Base-by-base conservation (phyloP, 2,888 invertebrate species). In the Sepioteuthis lessoniana region DNA sequence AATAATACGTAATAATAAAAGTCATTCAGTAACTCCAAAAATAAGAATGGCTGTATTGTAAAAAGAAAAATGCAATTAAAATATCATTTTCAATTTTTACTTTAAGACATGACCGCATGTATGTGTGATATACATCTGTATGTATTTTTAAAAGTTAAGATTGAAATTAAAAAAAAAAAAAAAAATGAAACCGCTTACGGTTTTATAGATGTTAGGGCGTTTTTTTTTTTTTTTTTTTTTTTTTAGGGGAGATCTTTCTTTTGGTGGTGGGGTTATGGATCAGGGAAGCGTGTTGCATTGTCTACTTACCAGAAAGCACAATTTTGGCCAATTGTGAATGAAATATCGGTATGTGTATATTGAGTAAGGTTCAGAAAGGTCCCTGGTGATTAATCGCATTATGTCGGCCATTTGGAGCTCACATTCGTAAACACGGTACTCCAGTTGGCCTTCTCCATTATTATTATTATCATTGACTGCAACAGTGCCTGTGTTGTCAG, bases 281-380 rank as follows among this genome's bases (percentile, higher is more conserved):
- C 76, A 76, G 76, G 76, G 76, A 76, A 76, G n/a, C 16, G 76
- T 76, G 76, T 76, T 76, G 76, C n/a, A 46, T 90, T 76, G 10
- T 91, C 16, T 94, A 97, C 98, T 98, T 97, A 98, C 98, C 98
- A 99, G 98, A 98, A 99, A 99, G 98, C 99, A 99, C 96, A 99
- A 98, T 97, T 99, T 99, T 97, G 99, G 99, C 99, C 99, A 99
- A 97, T 99, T 99, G 97, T 99, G 99, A 97, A 99, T 99, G 98
- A 99, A 99, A 98, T 99, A 99, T 98, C 99, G 98, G 98, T 99
- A 99, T 55, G 99, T 99, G 97, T 99, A 99, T 98, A 99, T 99
- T 95, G 99, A 99, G 98, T 99, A 99, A 90, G 99, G 99, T 98
- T 99, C 99, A 94, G 99, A 99, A 96, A 99, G 98, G 98, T 99